A percentile compares a stretch with the other conserved stretches of the same genome.
phyloP scores from a whole-genome alignment of 2,888 invertebrate genomes.

The Synanthedon formicaeformis region DNA sequence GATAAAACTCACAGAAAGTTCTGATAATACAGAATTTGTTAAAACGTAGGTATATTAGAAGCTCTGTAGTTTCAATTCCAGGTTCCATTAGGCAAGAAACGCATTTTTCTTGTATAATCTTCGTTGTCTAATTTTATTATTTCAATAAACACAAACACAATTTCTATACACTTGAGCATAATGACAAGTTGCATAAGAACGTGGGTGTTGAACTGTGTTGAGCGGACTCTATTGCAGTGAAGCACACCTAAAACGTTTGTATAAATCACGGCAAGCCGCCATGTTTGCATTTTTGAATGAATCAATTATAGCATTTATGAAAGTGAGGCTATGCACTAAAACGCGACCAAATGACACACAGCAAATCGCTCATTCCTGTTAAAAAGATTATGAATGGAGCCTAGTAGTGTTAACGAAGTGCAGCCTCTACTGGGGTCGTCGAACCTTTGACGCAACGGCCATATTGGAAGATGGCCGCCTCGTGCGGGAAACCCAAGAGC shows the following conservation, averaged over 20 bases:
- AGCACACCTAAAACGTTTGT: background rate
- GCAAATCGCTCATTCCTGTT: background rate
- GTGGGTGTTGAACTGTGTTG: too few species aligned
- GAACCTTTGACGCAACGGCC: conserved; percentile 37
- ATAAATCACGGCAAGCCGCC: background rate
- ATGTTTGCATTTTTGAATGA: background rate
- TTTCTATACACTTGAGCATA: too few species aligned
- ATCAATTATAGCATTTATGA: conserved; percentile 1
- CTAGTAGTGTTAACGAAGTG: conserved; percentile 4
- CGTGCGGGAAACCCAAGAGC: conserved; percentile 45
- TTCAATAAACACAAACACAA: too few species aligned
- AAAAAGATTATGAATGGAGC: conserved; percentile 5
- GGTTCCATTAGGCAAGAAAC: too few species aligned
- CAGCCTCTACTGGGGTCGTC: conserved; percentile 17
- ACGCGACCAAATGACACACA: background rate
- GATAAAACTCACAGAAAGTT: too few species aligned
- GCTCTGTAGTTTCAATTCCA: too few species aligned
- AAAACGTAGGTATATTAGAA: too few species aligned
- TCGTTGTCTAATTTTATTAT: too few species aligned
- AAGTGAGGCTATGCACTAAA: background rate
- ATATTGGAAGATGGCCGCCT: conserved; percentile 24
- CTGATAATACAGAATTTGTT: too few species aligned
- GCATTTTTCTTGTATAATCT: too few species aligned
- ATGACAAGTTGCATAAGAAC: too few species aligned
- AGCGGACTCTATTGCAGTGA: too few species aligned